Evolutionary conservation across 2,888 invertebrate genomes (phyloP), one percentile per base, ranked within the genome.

Genomic region (Stenichneumon culpator): DNA sequence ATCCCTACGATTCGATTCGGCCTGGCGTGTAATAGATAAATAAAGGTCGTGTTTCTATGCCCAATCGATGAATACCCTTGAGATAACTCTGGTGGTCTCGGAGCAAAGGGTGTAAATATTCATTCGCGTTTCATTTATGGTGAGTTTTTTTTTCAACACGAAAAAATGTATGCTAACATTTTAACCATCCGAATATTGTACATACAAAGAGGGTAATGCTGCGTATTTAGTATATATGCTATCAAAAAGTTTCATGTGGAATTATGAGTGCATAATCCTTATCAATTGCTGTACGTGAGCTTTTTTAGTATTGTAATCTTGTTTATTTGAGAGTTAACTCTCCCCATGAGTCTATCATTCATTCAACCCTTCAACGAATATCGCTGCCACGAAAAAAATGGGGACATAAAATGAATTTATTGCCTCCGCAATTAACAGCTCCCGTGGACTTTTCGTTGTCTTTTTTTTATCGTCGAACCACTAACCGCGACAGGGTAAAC

Each of bases 11-110:
- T 92, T 92, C 90, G 90, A 89, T 89, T 90, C 90, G 88, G 87
- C 87, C 90, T 89, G 88, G 84, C 89, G 90, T 91, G 92, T 93
- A 93, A 93, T 93, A 93, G 93, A 94, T 93, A 93, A 93, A 93
- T 93, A 93, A 93, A 93, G 90, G 87, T 92, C 88, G 89, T 89
- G 89, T 90, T 90, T 88, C 89, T 79, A 77, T 86, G 88, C 84
- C 32, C 89, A 89, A 89, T 90, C 87, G 89, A 89, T 84, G 83
- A 87, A 88, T 87, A 88, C 86, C 86, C 87, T 73, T 75, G 85
- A 81, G 82, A 85, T 83, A 80, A 70, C 74, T 78, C 70, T 73
- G 36, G 79, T 32, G 80, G 67, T 70, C 67, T 47, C 68, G 1
- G 16, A 32, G 52, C 47, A 54, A 14, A 32, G 75, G 50, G 39